Conservation (phyloP, 53 echinoderm and acorn worm genomes). For the Crossaster papposus region DNA sequence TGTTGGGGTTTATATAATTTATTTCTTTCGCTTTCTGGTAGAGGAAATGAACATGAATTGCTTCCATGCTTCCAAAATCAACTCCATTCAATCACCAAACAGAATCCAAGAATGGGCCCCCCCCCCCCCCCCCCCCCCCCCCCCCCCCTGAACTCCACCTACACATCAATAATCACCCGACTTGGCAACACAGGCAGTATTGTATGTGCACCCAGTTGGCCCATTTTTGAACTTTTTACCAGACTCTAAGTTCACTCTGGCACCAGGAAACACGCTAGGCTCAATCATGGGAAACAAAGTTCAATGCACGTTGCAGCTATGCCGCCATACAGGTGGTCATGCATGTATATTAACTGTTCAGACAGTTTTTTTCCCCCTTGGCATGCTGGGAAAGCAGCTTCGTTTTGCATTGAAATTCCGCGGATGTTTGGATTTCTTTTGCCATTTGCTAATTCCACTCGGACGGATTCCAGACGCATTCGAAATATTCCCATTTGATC, state of each 20-base stretch:
- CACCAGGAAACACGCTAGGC: background rate
- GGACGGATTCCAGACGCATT: background rate
- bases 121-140: no score
- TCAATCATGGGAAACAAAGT: slow-evolving; percentile 35
- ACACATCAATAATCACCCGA: slow-evolving; percentile 45
- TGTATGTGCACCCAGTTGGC: slow-evolving; percentile 12
- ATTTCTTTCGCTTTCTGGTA: background rate
- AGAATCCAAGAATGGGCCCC: background rate
- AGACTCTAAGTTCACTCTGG: background rate
- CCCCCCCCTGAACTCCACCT: background rate
- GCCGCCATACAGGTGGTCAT: slow-evolving; percentile 29
- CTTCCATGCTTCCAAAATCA: background rate
- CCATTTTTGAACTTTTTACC: slow-evolving; percentile 18
- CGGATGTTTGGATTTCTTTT: slow-evolving; percentile 52
- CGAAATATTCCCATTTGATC: background rate
- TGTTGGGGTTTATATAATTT: no score
- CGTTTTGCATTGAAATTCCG: slow-evolving; percentile 57
- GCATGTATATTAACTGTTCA: slow-evolving; percentile 41
- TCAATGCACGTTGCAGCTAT: slow-evolving; percentile 59
- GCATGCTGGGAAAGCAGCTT: slow-evolving; percentile 44
- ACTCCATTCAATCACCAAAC: slow-evolving; percentile 29
- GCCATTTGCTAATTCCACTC: background rate
- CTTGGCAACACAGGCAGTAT: slow-evolving; percentile 50
- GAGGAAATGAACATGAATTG: slow-evolving; percentile 22
- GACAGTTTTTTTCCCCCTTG: slow-evolving; percentile 49